phyloP scores from a whole-genome alignment of 2,888 invertebrate genomes.

The Tridacna crocea region DNA sequence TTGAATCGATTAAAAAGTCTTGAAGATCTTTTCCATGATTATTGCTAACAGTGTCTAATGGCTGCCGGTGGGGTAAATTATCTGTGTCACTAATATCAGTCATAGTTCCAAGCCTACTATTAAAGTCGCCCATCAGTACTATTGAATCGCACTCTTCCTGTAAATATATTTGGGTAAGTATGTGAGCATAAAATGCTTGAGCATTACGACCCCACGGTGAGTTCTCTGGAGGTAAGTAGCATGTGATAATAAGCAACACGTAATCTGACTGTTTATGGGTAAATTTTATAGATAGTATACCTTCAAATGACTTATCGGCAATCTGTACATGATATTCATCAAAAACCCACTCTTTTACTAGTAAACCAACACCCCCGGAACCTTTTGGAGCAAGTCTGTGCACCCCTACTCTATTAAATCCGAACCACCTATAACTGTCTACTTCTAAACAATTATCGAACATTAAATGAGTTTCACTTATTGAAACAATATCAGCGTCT shows the following conservation, averaged over 20 bases:
- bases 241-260: no score
- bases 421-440: constrained; percentile 31
- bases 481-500: constrained; percentile 36
- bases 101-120: constrained; percentile 37
- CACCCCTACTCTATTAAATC: constrained; percentile 32
- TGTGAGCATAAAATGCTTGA: constrained; percentile 32
- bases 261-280: neutral
- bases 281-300: constrained; percentile 22
- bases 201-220: no score
- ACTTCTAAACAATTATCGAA: constrained; percentile 14
- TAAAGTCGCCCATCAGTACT: constrained; percentile 41
- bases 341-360: constrained; percentile 13
- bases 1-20: no score
- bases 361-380: constrained; percentile 44
- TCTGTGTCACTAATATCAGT: constrained; percentile 28
- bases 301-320: constrained; percentile 38
- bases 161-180: constrained; percentile 38
- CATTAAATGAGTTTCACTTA: constrained; percentile 40
- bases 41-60: no score
- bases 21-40: no score
- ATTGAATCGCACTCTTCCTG: constrained; percentile 32
- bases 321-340: constrained; percentile 25
- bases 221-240: no score
- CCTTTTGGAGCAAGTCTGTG: constrained; percentile 33
- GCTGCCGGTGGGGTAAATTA: constrained; percentile 14